phyloP scores from a whole-genome alignment of 2,797 vertebrate species.

The Oreortyx pictus region DNA sequence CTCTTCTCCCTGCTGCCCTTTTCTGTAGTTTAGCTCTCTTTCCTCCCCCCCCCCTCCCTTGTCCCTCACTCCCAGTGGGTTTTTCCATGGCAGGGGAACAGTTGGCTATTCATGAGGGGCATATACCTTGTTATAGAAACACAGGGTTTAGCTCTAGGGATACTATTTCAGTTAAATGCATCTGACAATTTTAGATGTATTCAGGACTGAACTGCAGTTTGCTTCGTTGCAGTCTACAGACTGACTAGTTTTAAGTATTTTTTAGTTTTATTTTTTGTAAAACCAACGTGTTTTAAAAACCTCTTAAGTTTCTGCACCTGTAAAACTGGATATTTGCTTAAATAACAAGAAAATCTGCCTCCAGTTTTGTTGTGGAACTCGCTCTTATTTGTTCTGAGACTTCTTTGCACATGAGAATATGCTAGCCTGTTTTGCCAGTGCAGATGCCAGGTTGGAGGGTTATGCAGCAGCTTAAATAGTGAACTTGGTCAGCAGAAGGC shows the following conservation, averaged over 20 bases:
- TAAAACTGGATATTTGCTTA: neutral
- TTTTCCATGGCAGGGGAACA: neutral
- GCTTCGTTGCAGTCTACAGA: neutral
- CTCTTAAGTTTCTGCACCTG: neutral
- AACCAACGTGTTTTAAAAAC: neutral
- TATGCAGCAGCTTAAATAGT: neutral
- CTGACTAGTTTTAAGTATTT: neutral
- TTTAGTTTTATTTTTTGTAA: neutral
- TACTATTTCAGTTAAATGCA: slow-evolving; percentile 54
- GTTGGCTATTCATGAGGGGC: slow-evolving; percentile 14
- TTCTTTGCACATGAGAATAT: neutral
- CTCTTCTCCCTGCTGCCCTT: fast-evolving
- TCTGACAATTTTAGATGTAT: slow-evolving; percentile 46
- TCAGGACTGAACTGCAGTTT: slow-evolving; percentile 7
- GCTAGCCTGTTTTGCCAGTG: neutral
- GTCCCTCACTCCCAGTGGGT: neutral
- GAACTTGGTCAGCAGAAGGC: neutral
- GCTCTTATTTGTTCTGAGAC: neutral
- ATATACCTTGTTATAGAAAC: slow-evolving; percentile 44
- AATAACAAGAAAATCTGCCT: neutral
- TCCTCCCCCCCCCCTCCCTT: neutral
- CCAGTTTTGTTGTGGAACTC: neutral
- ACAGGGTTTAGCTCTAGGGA: slow-evolving; percentile 37
- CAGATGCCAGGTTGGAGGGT: neutral
- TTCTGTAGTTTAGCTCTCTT: neutral